Evolutionary conservation across 1,140 invertebrate species (phyloP).

Genomic region (Lineus longissimus): DNA sequence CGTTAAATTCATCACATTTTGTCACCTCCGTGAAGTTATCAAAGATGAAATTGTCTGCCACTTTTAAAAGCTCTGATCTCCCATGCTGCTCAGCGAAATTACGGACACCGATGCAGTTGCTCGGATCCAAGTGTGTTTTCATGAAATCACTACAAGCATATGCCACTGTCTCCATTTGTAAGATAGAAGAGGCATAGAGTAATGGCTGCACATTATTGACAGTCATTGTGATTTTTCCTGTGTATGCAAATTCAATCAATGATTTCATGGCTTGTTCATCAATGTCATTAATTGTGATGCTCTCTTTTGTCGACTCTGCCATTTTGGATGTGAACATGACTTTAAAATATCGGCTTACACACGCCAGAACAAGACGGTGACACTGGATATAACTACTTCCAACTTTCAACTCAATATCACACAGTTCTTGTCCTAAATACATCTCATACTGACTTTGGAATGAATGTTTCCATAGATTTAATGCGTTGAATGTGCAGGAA

Average conservation of each 20-base stretch:
- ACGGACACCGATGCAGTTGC: conserved; percentile 49
- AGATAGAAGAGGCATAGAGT: conserved; percentile 47
- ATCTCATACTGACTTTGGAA: conserved; percentile 32
- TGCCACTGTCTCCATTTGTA: conserved; percentile 49
- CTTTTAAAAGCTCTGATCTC: conserved; percentile 39
- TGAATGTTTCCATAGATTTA: conserved; percentile 9
- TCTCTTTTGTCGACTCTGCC: conserved; percentile 39
- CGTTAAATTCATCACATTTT: conserved; percentile 41
- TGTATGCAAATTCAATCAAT: conserved; percentile 51
- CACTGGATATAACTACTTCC: conserved; percentile 41
- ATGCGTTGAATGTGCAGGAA: background rate
- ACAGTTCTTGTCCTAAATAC: conserved; percentile 34
- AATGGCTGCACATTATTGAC: conserved; percentile 49
- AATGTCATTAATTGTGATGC: conserved; percentile 46
- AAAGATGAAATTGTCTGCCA: conserved; percentile 44
- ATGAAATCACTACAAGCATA: conserved; percentile 50
- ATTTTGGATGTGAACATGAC: conserved; percentile 50
- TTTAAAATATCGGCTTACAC: conserved; percentile 46
- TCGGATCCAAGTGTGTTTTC: conserved; percentile 47
- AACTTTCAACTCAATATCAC: conserved; percentile 45
- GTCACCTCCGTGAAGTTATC: conserved; percentile 47
- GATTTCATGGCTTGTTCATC: conserved; percentile 44
- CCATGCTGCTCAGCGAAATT: conserved; percentile 52
- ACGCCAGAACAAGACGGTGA: conserved; percentile 46
- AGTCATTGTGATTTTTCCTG: conserved; percentile 39